Evolutionary conservation across 1,140 invertebrate genomes (phyloP).

Genomic region (Achroia grisella): DNA sequence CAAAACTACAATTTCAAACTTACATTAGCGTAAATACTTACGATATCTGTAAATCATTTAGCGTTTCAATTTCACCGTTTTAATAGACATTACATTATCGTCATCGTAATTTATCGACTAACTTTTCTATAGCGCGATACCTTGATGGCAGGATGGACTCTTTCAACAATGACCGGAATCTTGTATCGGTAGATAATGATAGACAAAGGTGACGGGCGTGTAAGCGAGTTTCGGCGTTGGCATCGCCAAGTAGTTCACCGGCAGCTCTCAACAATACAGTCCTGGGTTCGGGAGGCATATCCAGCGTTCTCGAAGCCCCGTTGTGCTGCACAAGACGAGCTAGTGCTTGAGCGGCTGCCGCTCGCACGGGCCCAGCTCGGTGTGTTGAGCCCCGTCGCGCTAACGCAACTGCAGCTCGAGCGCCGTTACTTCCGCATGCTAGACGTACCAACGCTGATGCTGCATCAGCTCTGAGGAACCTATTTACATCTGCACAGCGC

Average conservation of each 20-base stretch:
- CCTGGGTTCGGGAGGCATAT: constrained; percentile 83
- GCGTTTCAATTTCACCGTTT: no score
- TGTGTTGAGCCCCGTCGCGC: constrained; percentile 79
- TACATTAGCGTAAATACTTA: not conserved
- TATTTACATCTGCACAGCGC: constrained; percentile 93
- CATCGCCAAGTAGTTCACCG: constrained; percentile 89
- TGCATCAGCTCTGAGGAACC: constrained; percentile 91
- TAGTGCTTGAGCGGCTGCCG: constrained; percentile 86
- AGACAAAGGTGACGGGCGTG: constrained; percentile 80
- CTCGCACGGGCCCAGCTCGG: constrained; percentile 89
- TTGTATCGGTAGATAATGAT: constrained; percentile 75
- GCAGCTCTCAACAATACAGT: constrained; percentile 86
- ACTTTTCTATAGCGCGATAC: constrained; percentile 81
- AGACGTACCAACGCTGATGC: constrained; percentile 87
- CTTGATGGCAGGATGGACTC: constrained; percentile 79
- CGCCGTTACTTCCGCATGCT: constrained; percentile 77
- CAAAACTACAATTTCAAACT: no score
- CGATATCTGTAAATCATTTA: not conserved
- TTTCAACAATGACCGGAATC: constrained; percentile 78
- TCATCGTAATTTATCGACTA: constrained; percentile 54
- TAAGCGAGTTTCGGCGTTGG: constrained; percentile 88
- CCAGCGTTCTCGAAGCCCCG: constrained; percentile 83
- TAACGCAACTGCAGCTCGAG: constrained; percentile 67
- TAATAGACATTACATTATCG: constrained; percentile 18
- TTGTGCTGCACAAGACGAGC: constrained; percentile 80